Evolutionary conservation across 2,888 invertebrate species (phyloP).

Genomic region (Lampropteryx suffumata): DNA sequence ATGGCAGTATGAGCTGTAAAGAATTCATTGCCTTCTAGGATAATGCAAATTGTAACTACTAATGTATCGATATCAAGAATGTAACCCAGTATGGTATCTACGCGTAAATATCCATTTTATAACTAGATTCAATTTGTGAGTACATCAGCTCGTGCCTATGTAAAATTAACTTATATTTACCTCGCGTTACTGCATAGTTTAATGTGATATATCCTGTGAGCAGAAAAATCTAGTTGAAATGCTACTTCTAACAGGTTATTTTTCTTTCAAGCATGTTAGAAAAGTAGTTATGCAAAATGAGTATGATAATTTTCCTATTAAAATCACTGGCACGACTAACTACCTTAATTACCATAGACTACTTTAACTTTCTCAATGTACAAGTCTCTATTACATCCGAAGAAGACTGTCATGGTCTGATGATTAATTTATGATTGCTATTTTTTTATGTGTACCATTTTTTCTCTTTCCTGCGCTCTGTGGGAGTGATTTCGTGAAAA

Average conservation of each 20-base stretch:
- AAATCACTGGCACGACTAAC: too few relatives aligned
- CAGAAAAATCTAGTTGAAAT: constrained; percentile 10
- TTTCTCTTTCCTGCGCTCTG: too few relatives aligned
- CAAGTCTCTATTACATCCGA: too few relatives aligned
- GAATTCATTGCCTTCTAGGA: constrained; percentile 11
- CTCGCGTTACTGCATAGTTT: constrained; percentile 6
- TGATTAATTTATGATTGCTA: too few relatives aligned
- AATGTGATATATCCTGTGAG: constrained; percentile 17
- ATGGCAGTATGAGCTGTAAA: background rate
- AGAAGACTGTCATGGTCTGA: too few relatives aligned
- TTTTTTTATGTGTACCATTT: too few relatives aligned
- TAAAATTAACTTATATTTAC: constrained; percentile 19
- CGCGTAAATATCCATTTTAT: constrained; percentile 22
- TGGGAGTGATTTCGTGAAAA: too few relatives aligned
- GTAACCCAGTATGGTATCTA: constrained; percentile 15
- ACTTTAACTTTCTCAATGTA: too few relatives aligned
- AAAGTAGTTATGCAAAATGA: too few relatives aligned
- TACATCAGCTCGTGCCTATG: constrained; percentile 11
- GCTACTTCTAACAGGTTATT: constrained; percentile 3
- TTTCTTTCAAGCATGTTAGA: background rate
- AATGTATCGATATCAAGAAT: constrained; percentile 23
- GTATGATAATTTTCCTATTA: too few relatives aligned
- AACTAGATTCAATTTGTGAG: constrained; percentile 23
- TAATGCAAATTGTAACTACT: constrained; percentile 19
- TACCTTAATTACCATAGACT: too few relatives aligned